A percentile compares a stretch with the other conserved stretches of the same genome.
These are phyloP conservation scores for Empidonax alnorum DNA, from an alignment of 2,113 vertebrate genomes.

Conservation along the genomic window DNA sequence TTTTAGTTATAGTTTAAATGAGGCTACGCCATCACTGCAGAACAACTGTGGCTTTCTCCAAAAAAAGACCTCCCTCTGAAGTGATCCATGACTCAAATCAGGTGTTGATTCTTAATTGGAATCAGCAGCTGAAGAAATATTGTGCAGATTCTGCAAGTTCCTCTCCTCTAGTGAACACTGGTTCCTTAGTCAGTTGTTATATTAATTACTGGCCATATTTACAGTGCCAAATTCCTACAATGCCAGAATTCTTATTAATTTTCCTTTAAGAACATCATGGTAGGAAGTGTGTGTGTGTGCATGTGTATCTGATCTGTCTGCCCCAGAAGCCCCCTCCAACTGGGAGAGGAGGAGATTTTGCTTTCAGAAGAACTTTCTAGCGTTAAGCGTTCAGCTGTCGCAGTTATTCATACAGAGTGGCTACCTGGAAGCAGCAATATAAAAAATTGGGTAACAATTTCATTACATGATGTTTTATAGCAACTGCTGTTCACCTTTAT, in stretches of 20 bases:
- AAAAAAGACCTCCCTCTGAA: background rate
- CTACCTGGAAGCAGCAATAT: background rate
- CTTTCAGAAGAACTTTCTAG: background rate
- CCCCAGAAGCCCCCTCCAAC: background rate
- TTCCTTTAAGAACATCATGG: background rate
- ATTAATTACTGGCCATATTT: background rate
- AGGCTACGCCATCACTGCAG: background rate
- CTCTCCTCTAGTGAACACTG: background rate
- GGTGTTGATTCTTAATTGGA: background rate
- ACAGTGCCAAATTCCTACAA: background rate
- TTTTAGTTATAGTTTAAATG: background rate
- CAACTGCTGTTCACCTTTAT: background rate
- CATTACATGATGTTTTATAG: slow-evolving; percentile 5
- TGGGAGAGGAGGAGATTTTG: background rate
- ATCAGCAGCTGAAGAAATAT: background rate
- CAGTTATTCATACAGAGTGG: background rate
- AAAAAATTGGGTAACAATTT: background rate
- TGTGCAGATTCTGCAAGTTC: background rate
- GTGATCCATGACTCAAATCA: rapidly evolving
- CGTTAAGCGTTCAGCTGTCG: background rate
- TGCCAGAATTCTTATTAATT: background rate
- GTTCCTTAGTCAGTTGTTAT: background rate
- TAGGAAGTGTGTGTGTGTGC: background rate
- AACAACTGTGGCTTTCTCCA: background rate
- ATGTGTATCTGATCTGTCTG: background rate